phyloP scores from a whole-genome alignment of 64 coral and sea anemone species.

The Orbicella faveolata region DNA sequence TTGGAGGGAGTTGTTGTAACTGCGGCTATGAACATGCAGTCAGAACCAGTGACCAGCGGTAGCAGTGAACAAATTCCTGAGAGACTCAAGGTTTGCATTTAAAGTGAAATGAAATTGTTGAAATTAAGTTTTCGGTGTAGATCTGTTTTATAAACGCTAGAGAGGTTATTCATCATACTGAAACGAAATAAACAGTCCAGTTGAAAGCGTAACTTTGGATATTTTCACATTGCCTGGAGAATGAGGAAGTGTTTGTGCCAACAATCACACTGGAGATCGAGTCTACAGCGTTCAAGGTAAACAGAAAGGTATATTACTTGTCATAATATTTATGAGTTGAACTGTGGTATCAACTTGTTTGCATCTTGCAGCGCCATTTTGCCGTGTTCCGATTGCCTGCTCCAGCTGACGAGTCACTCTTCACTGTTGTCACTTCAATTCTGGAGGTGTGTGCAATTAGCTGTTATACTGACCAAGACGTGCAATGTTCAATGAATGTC shows the following conservation, averaged over 20 bases:
- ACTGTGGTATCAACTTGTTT: not conserved
- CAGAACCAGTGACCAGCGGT: slow-evolving; percentile 47
- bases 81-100: slow-evolving; percentile 74
- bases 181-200: too few species aligned
- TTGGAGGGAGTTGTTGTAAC: slow-evolving; percentile 86
- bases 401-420: slow-evolving; percentile 68
- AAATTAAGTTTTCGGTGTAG: too few species aligned
- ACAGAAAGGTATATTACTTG: not conserved
- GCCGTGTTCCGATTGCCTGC: slow-evolving; percentile 79
- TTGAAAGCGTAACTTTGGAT: too few species aligned
- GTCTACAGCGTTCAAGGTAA: not conserved
- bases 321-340: too few species aligned
- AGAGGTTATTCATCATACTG: too few species aligned
- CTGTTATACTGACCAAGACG: not conserved
- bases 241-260: not conserved
- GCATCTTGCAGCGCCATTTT: slow-evolving; percentile 88
- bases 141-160: too few species aligned
- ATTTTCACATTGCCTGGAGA: too few species aligned
- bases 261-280: too few species aligned
- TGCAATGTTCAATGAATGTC: not conserved
- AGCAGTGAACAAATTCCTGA: slow-evolving; percentile 62
- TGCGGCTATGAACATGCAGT: slow-evolving; percentile 78
- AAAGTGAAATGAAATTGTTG: too few species aligned
- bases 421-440: slow-evolving; percentile 84
- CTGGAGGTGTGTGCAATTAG: slow-evolving; percentile 64